Evolutionary conservation across 2,888 invertebrate species (phyloP), one percentile per base, ranked within the genome.

Genomic region (Baccha elongata): DNA sequence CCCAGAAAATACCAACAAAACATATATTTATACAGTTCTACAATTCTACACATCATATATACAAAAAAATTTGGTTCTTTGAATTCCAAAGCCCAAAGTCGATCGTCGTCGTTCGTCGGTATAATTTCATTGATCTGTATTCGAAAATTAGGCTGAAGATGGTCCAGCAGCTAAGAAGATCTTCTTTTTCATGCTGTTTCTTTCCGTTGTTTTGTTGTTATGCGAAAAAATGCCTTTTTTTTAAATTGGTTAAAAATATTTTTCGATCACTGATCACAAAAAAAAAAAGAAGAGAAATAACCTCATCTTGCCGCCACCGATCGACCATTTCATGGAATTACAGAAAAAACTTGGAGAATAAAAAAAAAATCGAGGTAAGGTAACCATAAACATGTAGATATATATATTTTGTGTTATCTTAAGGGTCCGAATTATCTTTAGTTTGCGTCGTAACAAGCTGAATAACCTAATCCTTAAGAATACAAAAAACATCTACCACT

Each of bases 71-170:
- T 35, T 48, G 29, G 6, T 32, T 32, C 21, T 21, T 11, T 15
- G 2, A 53, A 29, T 15, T 44, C 46, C 11, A 40, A 64, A n/a
- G 52, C 29, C 32, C 29, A 60, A 2, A 5, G 10, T 26, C 37
- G 37, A 4, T 19, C 3, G 7, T 52, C 29, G 29, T 32, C 8
- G 7, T 37, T 55, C n/a, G 71, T 68, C 80, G 74, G 75, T 52
- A 44, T 40, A 65, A n/a, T 60, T 75, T 71, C 65, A 80, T 80
- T 74, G 80, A 80, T 80, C 65, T 65, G 72, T 53, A 55, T 74
- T 75, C 60, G 65, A 46, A 78, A 78, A 72, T 78, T 72, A 72
- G 65, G 65, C 78, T 52, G 44, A 60, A 67, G 65, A 67, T 50
- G 71, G 48, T 62, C n/a, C n/a, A n/a, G n/a, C 48, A 60, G 50